Conservation (phyloP, 2,113 vertebrate genomes). For the Chaenocephalus aceratus region DNA sequence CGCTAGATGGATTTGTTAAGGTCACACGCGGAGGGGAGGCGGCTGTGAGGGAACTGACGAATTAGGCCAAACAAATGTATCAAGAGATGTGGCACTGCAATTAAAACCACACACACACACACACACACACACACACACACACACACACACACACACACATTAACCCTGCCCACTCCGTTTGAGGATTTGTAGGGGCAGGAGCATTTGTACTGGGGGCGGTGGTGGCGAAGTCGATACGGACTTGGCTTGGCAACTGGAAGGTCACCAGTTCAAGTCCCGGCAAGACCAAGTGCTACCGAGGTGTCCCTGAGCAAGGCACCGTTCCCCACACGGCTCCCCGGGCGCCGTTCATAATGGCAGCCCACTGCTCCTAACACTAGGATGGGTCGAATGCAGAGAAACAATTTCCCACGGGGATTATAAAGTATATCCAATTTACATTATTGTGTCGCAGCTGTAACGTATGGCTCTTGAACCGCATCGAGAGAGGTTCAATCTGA, state of each 20-base stretch:
- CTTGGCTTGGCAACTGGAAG: no score
- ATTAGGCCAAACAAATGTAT: slow-evolving; percentile 50
- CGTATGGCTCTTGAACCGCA: neutral
- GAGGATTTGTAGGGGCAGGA: slow-evolving; percentile 7
- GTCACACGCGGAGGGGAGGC: slow-evolving; percentile 53
- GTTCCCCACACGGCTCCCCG: no score
- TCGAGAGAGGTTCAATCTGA: neutral
- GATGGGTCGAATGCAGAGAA: no score
- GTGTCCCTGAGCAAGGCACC: no score
- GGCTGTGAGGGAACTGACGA: slow-evolving; percentile 26
- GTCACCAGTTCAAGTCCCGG: no score
- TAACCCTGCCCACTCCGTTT: neutral
- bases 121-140: neutral
- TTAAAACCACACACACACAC: slow-evolving; percentile 45
- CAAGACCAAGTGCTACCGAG: no score
- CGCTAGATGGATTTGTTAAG: slow-evolving; percentile 68
- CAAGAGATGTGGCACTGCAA: slow-evolving; percentile 51
- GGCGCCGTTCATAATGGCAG: no score
- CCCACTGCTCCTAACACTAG: no score
- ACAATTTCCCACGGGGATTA: no score
- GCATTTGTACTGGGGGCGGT: neutral
- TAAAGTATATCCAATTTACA: slow-evolving; percentile 15
- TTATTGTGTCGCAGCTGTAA: neutral
- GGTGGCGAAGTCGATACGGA: no score
- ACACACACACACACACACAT: neutral